These are phyloP conservation scores for Gymnocypris eckloni DNA, from an alignment of 2,797 vertebrate genomes.

Conservation along the genomic window DNA sequence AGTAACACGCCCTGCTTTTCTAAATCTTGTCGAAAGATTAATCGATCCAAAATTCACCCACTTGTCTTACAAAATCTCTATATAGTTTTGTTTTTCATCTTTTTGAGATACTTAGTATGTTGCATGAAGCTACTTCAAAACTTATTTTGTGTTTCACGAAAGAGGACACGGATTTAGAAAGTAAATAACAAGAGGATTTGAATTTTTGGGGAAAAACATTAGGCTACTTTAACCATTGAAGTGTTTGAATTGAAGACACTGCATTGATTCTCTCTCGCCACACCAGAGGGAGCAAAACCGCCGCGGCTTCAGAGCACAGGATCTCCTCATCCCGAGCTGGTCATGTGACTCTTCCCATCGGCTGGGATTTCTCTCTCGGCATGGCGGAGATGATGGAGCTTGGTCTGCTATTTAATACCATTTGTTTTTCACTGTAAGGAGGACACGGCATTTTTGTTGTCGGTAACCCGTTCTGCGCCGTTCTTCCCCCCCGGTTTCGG, in stretches of 20 bases:
- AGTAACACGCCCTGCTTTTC: not conserved
- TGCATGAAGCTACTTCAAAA: not conserved
- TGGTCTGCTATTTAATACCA: conserved; percentile 64
- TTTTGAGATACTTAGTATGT: not conserved
- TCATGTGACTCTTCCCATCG: conserved; percentile 76
- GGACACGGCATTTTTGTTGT: conserved; percentile 45
- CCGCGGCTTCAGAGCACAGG: conserved; percentile 29
- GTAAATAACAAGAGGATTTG: not conserved
- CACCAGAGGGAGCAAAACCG: conserved; percentile 73
- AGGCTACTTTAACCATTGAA: not conserved
- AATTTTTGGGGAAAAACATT: not conserved
- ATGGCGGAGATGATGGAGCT: conserved; percentile 82
- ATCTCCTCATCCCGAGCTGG: conserved; percentile 60
- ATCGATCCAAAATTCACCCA: too few relatives aligned
- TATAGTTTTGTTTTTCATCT: not conserved
- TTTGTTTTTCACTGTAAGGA: conserved; percentile 62
- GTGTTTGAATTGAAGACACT: not conserved
- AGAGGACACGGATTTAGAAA: not conserved
- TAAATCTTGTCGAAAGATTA: not conserved
- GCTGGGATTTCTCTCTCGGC: conserved; percentile 71
- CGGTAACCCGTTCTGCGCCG: conserved; percentile 22
- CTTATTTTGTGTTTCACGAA: not conserved
- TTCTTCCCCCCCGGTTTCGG: conserved; percentile 22
- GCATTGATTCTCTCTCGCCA: conserved; percentile 5
- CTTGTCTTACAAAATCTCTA: not conserved